phyloP scores from a whole-genome alignment of 2,797 vertebrate species.

The Lutjanus campechanus region DNA sequence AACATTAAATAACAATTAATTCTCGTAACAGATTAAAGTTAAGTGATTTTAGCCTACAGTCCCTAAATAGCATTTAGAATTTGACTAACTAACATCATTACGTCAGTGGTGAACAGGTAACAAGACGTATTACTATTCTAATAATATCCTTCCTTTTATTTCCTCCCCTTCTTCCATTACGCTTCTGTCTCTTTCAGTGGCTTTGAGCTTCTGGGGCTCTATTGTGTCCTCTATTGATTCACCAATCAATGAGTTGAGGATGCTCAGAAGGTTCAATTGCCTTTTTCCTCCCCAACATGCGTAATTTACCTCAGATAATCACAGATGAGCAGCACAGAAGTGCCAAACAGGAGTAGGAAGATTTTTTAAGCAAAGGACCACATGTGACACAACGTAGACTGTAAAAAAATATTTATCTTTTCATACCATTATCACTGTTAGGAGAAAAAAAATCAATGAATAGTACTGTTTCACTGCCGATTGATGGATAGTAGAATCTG shows the following conservation, averaged over 20 bases:
- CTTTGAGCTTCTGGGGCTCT: constrained; percentile 15
- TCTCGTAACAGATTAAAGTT: too few species aligned
- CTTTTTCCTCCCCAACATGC: constrained; percentile 37
- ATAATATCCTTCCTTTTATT: constrained; percentile 14
- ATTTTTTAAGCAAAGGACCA: not conserved
- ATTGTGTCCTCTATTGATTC: constrained; percentile 56
- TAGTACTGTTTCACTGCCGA: not conserved
- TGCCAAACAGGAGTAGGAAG: not conserved
- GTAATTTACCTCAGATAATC: constrained; percentile 39
- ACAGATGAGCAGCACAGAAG: constrained; percentile 2
- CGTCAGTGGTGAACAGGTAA: constrained; percentile 1
- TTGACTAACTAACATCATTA: not conserved
- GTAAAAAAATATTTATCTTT: not conserved
- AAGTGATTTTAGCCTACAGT: too few species aligned
- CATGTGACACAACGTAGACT: not conserved
- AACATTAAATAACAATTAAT: too few species aligned
- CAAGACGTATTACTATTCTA: not conserved
- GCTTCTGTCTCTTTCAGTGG: constrained; percentile 10
- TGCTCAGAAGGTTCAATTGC: constrained; percentile 41
- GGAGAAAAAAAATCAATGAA: not conserved
- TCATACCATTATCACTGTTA: not conserved
- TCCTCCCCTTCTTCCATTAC: not conserved
- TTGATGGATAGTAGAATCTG: not conserved
- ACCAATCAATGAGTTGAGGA: constrained; percentile 61
- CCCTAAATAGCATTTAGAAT: too few species aligned